Base-by-base conservation (phyloP, 1,140 invertebrate genomes). In the Drosophila mauritiana region DNA sequence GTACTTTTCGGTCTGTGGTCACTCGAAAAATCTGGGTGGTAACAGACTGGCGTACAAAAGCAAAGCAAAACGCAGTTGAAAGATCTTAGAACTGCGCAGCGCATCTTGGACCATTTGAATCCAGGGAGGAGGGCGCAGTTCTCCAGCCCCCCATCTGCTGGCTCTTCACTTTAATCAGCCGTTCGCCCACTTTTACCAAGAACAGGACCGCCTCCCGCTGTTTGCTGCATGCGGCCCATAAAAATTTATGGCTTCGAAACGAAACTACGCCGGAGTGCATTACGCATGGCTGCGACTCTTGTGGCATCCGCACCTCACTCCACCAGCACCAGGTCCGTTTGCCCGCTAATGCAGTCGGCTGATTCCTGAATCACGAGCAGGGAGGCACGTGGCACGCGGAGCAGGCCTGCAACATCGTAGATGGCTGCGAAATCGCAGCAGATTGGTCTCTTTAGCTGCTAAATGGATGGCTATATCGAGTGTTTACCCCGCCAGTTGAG, bases 171-270 rank as follows among this genome's bases (percentile, higher is more conserved):
- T 70, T 72, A 72, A 72, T 74, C 46, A 73, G 63, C 15, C 48
- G 42, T 73, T 73, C 20, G 49, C 56, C 59, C 58, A 56, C 45
- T 74, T 75, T 74, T 57, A 53, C 70, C 17, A 17, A 48, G 73
- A 74, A 61, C 62, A 59, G 37, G 42, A 72, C 37, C 51, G 68
- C 68, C 52, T 36, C 63, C 73, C 51, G 73, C 55, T 77, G 74
- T 55, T 77, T 61, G 52, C 37, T 69, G 57, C 74, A 69, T 40
- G 62, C 76, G 57, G 57, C 43, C 74, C 73, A 77, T 77, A 61
- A 77, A 77, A 68, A 54, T 77, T 77, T 77, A 77, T 77, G 63
- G 40, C 63, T 27, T 42, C 49, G 54, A 54, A 57, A 68, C 61
- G 39, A 57, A 72, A 70, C 54, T 68, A 46, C 48, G 51, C 15